Evolutionary conservation across 2,888 invertebrate genomes (phyloP), one percentile per base, ranked within the genome.

Genomic region (Agriopis marginaria): DNA sequence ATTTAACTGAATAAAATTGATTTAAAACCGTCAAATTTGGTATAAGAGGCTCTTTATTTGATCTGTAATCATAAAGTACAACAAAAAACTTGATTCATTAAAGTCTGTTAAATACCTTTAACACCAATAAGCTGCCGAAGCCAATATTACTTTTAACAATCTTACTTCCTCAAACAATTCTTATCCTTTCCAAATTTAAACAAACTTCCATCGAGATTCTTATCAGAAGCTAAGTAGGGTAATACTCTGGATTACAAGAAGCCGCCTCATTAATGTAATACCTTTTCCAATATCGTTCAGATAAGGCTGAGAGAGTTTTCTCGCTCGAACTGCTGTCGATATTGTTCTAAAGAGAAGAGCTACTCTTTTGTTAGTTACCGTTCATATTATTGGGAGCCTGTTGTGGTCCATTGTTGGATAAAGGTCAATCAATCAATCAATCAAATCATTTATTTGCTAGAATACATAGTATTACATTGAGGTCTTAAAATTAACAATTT

Each of bases 221-320:
- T 32, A 65, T 65, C 51, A n/a, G 23, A 39, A 51, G 44, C n/a
- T 65, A 65, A 59, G 65, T 65, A 65, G 65, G 54, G 40, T 59
- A 65, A 65, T 65, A 54, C 66, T 53, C 45, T 47, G 49, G 54
- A 66, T 66, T 49, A 66, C 61, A 61, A 66, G 49, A 50, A 66
- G 59, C 60, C 45, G 10, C 54, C 55, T 55, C 66, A 66, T 66
- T 61, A 49, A n/a, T 40, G 61, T 66, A 60, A 60, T 66, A 66
- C 55, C 66, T 42, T 60, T 66, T 66, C 61, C 66, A 61, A 61
- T 66, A 66, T 66, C 54, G 7, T 7, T 14, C 10, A 10, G 49
- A 49, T 40, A 47, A 17, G 53, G 23, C 40, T 39, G 23, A 11
- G 54, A 47, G n/a, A 61, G 55, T 66, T 50, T 61, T 17, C 60